These are phyloP conservation scores for Rotaria macrura DNA, from an alignment of 2,888 invertebrate species.

Conservation along the genomic window DNA sequence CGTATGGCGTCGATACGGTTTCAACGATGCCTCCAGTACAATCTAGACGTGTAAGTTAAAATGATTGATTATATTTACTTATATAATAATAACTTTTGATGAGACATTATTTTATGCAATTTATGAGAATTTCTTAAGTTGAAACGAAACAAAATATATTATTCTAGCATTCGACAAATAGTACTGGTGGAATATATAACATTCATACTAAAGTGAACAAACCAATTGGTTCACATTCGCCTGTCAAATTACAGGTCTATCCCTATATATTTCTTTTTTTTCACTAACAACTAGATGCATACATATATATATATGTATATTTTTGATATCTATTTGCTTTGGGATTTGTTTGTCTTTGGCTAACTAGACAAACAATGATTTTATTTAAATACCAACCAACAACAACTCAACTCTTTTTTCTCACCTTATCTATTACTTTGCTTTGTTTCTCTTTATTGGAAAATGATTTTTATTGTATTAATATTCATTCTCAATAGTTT, in stretches of 20 bases:
- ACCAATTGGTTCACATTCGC: background rate
- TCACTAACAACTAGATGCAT: background rate
- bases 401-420: no score
- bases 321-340: background rate
- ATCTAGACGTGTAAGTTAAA: background rate
- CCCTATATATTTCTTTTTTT: background rate
- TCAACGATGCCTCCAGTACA: background rate
- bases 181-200: background rate
- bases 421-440: no score
- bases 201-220: background rate
- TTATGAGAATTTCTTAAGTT: no score
- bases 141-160: background rate
- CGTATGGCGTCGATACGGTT: background rate
- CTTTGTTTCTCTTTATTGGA: no score
- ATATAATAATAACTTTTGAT: no score
- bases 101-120: no score
- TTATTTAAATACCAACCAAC: no score
- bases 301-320: background rate
- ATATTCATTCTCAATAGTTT: background rate
- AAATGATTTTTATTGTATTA: no score
- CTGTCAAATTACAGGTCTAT: background rate
- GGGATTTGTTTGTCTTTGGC: background rate
- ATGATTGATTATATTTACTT: no score
- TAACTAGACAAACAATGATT: background rate
- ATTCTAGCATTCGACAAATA: conserved; percentile 14